These are phyloP conservation scores for Acanthurus lineatus DNA, from an alignment of 2,797 vertebrate species.

Conservation along the genomic window DNA sequence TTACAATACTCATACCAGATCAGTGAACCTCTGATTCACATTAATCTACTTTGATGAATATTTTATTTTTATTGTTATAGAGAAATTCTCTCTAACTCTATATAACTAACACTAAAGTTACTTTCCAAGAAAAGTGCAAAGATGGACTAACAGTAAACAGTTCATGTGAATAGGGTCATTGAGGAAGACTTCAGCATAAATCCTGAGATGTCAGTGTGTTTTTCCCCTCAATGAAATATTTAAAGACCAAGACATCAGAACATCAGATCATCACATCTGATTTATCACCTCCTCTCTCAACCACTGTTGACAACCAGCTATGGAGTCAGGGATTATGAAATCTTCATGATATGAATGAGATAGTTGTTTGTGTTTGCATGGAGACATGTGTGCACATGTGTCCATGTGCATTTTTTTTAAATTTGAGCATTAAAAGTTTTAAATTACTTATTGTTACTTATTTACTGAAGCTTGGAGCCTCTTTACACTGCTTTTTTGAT, in stretches of 20 bases:
- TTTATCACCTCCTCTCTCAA: slow-evolving; percentile 53
- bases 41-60: background rate
- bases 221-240: slow-evolving; percentile 30
- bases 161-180: slow-evolving; percentile 18
- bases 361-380: slow-evolving; percentile 51
- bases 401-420: slow-evolving; percentile 28
- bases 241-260: slow-evolving; percentile 41
- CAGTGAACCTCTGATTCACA: background rate
- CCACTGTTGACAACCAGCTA: slow-evolving; percentile 32
- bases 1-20: slow-evolving; percentile 5
- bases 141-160: slow-evolving; percentile 9
- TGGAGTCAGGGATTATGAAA: slow-evolving; percentile 56
- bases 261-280: slow-evolving; percentile 45
- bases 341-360: slow-evolving; percentile 55
- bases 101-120: background rate
- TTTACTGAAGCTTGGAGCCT: slow-evolving; percentile 20
- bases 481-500: slow-evolving; percentile 19
- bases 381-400: slow-evolving; percentile 32
- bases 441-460: slow-evolving; percentile 15
- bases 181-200: slow-evolving; percentile 30
- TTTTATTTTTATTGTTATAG: background rate
- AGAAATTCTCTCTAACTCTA: background rate
- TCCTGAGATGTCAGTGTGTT: slow-evolving; percentile 31
- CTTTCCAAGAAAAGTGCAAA: slow-evolving; percentile 27
- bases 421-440: slow-evolving; percentile 35